Evolutionary conservation across 2,113 vertebrate species (phyloP), one percentile per base, ranked within the genome.

Genomic region (Nothobranchius kuhntae): DNA sequence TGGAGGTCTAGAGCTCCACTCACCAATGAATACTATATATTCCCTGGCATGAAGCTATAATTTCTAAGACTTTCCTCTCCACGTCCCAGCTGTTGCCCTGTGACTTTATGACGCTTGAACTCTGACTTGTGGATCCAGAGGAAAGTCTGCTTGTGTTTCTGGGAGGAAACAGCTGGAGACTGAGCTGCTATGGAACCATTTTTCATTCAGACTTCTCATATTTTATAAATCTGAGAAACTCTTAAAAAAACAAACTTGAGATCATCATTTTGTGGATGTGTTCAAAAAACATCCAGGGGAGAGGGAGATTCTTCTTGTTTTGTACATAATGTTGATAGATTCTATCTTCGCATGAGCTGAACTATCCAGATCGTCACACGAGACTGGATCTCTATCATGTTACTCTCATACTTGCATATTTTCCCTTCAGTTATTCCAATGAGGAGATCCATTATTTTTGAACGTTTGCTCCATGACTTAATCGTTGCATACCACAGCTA

Each of bases 21-120:
- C 96, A 1, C 96, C 95, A 0, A 93, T 96, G 86, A 98, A 97
- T 0, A 93, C 95, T 53, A 95, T 96, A 89, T 97, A 98, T 60
- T 96, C 95, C 1, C 66, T 98, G 89, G 95, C 96, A 54, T 97
- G 89, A 89, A 59, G 42, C 5, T 69, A 57, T 21, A 26, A 30
- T 38, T 8, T 38, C 48, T 46, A 55, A 56, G 12, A 12, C 21
- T 7, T 6, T 60, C 30, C n/a, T 46, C 55, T 60, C 36, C 53
- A 52, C 24, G 10, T 3, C 24, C 65, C 60, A 63, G 45, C 65
- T 59, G 10, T 59, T 59, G 9, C 30, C 63, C 48, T 9, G 5
- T 68, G 67, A 68, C 69, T 71, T 76, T 54, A 13, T 26, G 4
- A 0, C 35, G 60, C 44, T 64, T 57, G 52, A 42, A 26, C 17